A percentile compares a stretch with the other conserved stretches of the same genome.
These are phyloP conservation scores for Kryphioiulus occultus DNA, from an alignment of 2,888 invertebrate genomes.

Conservation along the genomic window DNA sequence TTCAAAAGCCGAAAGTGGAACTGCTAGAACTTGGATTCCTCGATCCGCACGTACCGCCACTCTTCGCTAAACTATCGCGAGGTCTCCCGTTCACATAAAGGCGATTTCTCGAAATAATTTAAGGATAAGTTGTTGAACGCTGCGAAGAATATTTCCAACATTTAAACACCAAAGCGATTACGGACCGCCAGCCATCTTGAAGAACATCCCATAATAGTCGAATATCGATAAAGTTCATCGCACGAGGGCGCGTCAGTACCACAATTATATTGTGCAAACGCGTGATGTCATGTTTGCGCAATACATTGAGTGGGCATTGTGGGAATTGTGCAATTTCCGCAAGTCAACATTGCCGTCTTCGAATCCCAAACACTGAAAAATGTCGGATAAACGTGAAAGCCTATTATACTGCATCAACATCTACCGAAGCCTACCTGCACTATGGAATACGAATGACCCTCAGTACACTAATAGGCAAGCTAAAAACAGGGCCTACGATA, in stretches of 20 bases:
- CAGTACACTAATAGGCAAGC: not conserved
- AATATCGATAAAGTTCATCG: slow-evolving; percentile 23
- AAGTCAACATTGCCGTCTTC: not conserved
- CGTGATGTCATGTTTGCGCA: not conserved
- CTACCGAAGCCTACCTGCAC: not conserved
- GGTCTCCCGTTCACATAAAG: not conserved
- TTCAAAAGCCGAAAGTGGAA: slow-evolving; percentile 30
- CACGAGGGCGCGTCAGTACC: not conserved
- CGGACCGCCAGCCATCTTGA: not conserved
- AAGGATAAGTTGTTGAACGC: not conserved
- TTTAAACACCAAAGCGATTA: not conserved
- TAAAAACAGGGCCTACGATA: not conserved
- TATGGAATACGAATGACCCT: not conserved
- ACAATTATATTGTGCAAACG: not conserved
- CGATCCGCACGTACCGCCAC: not conserved
- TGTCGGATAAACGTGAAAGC: not conserved
- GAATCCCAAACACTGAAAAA: not conserved
- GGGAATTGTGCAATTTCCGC: not conserved
- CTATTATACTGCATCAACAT: not conserved
- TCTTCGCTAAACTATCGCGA: not conserved
- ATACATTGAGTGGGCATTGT: not conserved
- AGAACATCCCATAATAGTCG: slow-evolving; percentile 25
- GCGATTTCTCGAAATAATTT: not conserved
- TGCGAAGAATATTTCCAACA: slow-evolving; percentile 2
- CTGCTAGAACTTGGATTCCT: not conserved